Base-by-base conservation (phyloP, 1,140 invertebrate species). In the Sarcophaga bullata region DNA sequence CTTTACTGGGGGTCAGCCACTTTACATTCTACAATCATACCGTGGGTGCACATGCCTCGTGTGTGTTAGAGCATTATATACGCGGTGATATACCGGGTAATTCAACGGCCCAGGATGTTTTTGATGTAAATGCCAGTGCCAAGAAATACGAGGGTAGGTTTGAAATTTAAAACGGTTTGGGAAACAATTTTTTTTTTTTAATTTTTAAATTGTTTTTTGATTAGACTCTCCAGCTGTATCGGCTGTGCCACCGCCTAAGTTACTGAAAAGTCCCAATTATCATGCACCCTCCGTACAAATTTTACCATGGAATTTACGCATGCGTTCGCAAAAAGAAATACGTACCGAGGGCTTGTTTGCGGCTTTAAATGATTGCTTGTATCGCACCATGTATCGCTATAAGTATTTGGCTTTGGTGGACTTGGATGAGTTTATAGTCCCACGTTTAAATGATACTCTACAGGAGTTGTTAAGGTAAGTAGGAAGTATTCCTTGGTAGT, bases 321-420 rank as follows among this genome's bases (percentile, higher is more conserved):
- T 98, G 91, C 91, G 94, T 47, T 97, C 96, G 0, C 96, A 98
- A 89, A 94, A 94, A 86, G 97, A 98, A 90, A 98, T 98, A 84
- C 93, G 97, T 84, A 98, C 97, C 0, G 97, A 98, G 89, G 96
- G 96, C 4, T 92, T 97, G 73, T 97, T 98, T 88, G 97, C 96
- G 0, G 96, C 97, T 0, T 93, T 98, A 62, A 98, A 98, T 90
- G 97, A 98, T 91, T 98, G 97, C 89, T 92, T 98, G 54, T 98
- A 98, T 91, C 92, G 97, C 84, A 95, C 95, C 37, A 97, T 98
- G 95, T 95, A 95, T 83, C 91, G 91, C 13, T 96, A 94, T 84
- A 93, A 95, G 58, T 96, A 96, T 90, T 91, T 97, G 13, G 93
- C 96, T 1, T 92, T 98, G 49, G 94, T 98, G 17, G 97, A 98